Base-by-base conservation (phyloP, 2,888 invertebrate species). In the Torymus aiolomorphi region DNA sequence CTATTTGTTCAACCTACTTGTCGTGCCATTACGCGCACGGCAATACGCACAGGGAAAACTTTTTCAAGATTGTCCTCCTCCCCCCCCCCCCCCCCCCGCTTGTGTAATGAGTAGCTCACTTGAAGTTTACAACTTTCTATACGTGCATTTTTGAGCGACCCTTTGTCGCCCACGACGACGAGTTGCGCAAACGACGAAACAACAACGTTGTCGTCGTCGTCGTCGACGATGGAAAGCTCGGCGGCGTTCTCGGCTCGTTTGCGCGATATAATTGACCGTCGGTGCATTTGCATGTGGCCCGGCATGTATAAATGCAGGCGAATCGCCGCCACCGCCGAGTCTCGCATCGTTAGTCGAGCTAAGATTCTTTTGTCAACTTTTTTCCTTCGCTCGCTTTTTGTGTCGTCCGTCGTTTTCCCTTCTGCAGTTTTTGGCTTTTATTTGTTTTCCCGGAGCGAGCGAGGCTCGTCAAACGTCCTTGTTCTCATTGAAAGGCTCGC, bases 1-100 rank as follows among this genome's bases (percentile, higher is more conserved):
- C 56, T 77, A 52, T 71, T 77, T 77, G 54, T 65, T 59, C 52
- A 65, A 77, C 71, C 65, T 77, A 77, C 54, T 77, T 77, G 20
- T 59, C 56, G 1, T 51, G n/a, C 8, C 11, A 20, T 54, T 3
- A 2, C 52, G 52, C 61, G 16, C 52, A 61, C 61, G 42, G 42
- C 42, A 5, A 42, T 42, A 42, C 42, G 8, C 42, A 42, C 8
- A 42, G 42, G 8, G 42, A 42, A 42, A 42, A 42, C 42, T 42
- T 42, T 42, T 42, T 42, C 42, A 42, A 42, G 42, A 42, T 42
- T 42, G 8, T 42, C 42, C 42, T 42, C 8, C 42, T 10, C 0
- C 8, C 8, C 8, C 1, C 42, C 8, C 42, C 1, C 42, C 0
- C 42, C 1, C 42, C 42, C 42, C 5, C 42, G 4, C 42, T 42